phyloP scores from a whole-genome alignment of 2,113 vertebrate species.

The Lasiurus borealis region DNA sequence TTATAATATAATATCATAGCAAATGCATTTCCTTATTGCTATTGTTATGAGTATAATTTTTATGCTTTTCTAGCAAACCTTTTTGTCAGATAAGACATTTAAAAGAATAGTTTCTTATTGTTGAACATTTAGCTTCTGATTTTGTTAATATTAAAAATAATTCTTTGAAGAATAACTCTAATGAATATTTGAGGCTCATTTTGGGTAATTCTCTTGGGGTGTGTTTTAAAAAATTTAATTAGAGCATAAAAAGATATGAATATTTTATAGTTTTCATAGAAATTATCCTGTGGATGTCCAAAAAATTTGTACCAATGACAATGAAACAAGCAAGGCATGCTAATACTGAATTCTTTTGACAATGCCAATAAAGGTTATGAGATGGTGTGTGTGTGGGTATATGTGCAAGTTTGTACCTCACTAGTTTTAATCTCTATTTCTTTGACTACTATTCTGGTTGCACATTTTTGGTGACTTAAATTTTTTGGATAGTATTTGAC shows the following conservation, averaged over 20 bases:
- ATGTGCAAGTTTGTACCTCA: not conserved
- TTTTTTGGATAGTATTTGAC: constrained; percentile 6
- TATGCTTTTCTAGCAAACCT: not conserved
- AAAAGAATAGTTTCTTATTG: not conserved
- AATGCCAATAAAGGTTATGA: not conserved
- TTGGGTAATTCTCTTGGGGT: not conserved
- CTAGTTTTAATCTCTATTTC: not conserved
- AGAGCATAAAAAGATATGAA: not conserved
- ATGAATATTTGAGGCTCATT: not conserved
- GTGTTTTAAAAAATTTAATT: not conserved
- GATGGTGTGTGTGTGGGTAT: not conserved
- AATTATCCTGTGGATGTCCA: not conserved
- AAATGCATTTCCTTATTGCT: not conserved
- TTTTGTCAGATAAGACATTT: not conserved
- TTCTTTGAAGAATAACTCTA: not conserved
- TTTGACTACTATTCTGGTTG: not conserved
- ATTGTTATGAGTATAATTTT: constrained; percentile 7
- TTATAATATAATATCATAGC: not conserved
- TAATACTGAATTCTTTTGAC: not conserved
- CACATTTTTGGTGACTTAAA: not conserved
- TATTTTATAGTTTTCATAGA: not conserved
- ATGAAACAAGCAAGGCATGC: not conserved
- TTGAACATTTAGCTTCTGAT: not conserved
- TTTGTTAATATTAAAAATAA: not conserved
- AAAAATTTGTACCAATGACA: not conserved